Evolutionary conservation across 2,797 vertebrate species (phyloP).

Genomic region (Gila robusta): DNA sequence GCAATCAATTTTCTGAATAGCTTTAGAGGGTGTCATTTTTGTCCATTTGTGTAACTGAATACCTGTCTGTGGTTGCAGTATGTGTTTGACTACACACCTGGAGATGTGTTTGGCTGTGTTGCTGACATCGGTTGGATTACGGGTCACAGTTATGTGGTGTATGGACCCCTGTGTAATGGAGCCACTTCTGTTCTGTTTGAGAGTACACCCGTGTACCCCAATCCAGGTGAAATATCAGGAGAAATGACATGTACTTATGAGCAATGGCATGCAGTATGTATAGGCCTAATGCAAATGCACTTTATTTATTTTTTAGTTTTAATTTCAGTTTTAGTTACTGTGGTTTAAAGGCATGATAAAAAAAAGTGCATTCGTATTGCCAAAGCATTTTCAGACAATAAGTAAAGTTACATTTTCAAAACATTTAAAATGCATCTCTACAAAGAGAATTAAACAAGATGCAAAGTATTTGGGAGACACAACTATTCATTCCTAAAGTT

Average conservation of each 20-base stretch:
- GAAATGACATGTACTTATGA: background rate
- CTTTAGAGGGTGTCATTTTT: background rate
- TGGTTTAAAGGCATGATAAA: background rate
- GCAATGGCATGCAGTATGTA: background rate
- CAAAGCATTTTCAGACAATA: background rate
- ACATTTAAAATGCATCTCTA: background rate
- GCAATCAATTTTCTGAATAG: background rate
- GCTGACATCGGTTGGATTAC: conserved; percentile 98
- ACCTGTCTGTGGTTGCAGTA: conserved; percentile 78
- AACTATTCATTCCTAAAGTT: background rate
- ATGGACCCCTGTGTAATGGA: conserved; percentile 94
- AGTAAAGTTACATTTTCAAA: background rate
- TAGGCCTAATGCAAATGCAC: background rate
- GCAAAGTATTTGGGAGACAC: background rate
- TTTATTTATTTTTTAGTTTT: background rate
- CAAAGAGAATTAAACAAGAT: background rate
- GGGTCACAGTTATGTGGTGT: conserved; percentile 94
- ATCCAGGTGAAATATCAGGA: conserved; percentile 85
- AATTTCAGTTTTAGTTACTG: background rate
- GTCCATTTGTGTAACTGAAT: background rate
- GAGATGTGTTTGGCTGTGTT: conserved; percentile 92
- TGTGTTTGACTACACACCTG: conserved; percentile 90
- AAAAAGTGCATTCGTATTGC: background rate
- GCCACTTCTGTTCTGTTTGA: conserved; percentile 94
- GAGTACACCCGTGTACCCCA: conserved; percentile 93